Evolutionary conservation across 2,888 invertebrate species (phyloP).

Genomic region (Drosophila ezoana): DNA sequence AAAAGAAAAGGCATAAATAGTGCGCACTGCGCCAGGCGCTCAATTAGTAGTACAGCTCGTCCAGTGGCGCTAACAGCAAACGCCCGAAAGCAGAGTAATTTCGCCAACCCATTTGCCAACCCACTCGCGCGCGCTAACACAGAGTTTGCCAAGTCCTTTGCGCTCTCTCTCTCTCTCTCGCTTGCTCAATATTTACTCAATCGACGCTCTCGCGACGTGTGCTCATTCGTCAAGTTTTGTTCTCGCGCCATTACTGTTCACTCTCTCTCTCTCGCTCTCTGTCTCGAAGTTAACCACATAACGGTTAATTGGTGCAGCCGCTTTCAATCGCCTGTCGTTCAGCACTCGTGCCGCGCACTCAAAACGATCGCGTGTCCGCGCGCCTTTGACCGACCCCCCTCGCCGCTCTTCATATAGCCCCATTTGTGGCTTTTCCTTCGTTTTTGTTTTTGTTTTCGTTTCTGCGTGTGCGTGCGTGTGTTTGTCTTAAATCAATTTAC

Average conservation of each 20-base stretch:
- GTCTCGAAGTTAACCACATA: slow-evolving; percentile 14
- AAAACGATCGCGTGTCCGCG: slow-evolving; percentile 29
- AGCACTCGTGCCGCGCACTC: slow-evolving; percentile 14
- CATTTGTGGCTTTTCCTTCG: neutral
- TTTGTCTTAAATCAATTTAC: slow-evolving; percentile 49
- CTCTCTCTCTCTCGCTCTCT: neutral
- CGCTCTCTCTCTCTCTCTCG: slow-evolving; percentile 4
- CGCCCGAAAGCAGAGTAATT: slow-evolving; percentile 17
- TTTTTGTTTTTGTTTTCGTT: slow-evolving; percentile 9
- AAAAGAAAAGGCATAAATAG: slow-evolving; percentile 70
- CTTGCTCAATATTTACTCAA: neutral
- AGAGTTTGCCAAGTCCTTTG: slow-evolving; percentile 30
- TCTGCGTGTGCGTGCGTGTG: slow-evolving; percentile 19
- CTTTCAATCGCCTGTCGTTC: slow-evolving; percentile 30
- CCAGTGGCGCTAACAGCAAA: slow-evolving; percentile 48
- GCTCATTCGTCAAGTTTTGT: neutral
- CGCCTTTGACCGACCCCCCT: neutral
- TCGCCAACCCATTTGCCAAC: neutral
- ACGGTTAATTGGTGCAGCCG: slow-evolving; percentile 34
- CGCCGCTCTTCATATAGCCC: neutral
- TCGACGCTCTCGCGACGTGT: neutral
- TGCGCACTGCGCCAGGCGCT: slow-evolving; percentile 39
- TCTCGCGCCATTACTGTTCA: neutral
- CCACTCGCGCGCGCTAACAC: neutral
- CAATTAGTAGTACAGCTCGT: slow-evolving; percentile 59